Base-by-base conservation (phyloP, 2,888 invertebrate species). In the Nymphalis polychloros region DNA sequence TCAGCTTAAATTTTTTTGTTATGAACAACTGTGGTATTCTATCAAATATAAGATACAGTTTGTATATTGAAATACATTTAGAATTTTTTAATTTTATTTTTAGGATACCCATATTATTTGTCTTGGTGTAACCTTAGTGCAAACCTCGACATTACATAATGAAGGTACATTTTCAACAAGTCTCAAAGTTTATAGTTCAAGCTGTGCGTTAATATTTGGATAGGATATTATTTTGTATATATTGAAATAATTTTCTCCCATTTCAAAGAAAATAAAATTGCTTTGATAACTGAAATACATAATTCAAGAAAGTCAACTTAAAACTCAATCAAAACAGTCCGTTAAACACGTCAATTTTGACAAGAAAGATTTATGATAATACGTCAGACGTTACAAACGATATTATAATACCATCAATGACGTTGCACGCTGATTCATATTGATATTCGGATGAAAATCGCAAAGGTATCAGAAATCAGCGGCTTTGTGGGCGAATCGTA, bases 371-470 rank as follows among this genome's bases (percentile, higher is more conserved):
- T 69, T 66, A 67, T 59, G 67, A 67, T 70, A 59, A 62, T 63
- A 27, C 59, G 52, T 66, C 68, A 63, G 63, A 64, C 66, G n/a
- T 68, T 75, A 63, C 65, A 68, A 69, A 75, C 70, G 71, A 74
- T 74, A 72, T 70, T 73, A 73, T 73, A 72, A 76, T 72, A 65
- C 71, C 69, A 70, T 50, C 63, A 71, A 75, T 70, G 65, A 41
- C 70, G 69, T 69, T 71, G 73, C 73, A 52, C 48, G 49, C 65
- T 61, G 67, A 65, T 73, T 75, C 71, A 72, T 75, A 77, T 79
- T 78, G 76, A 80, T 79, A 73, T 77, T 70, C 75, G 75, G 74
- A 77, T 55, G 8, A 77, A 75, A 64, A 70, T 61, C 46, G 49
- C 41, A n/a, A 46, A 57, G 35, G 61, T 69, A 59, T 61, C 16